phyloP scores from a whole-genome alignment of 2,797 vertebrate genomes.

The Picus viridis region DNA sequence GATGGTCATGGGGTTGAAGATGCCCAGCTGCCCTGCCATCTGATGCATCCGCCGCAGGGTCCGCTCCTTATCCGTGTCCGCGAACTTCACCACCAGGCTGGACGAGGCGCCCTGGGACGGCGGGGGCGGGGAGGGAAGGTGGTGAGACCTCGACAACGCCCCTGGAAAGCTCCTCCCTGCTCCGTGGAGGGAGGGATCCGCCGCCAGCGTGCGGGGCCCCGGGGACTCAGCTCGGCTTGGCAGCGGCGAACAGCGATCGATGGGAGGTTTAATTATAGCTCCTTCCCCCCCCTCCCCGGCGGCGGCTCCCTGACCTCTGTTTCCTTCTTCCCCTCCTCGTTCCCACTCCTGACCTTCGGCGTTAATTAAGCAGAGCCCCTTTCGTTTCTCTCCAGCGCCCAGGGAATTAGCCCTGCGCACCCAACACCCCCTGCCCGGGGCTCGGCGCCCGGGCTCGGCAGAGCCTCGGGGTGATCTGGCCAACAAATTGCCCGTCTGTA shows the following conservation, averaged over 20 bases:
- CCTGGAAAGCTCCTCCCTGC: accelerated
- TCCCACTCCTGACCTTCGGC: conserved; percentile 25
- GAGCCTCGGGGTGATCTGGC: not conserved
- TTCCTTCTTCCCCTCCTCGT: not conserved
- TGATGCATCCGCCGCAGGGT: conserved; percentile 96
- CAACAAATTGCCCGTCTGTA: not conserved
- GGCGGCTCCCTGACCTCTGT: conserved; percentile 4
- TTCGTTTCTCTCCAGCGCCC: not conserved
- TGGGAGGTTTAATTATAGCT: conserved; percentile 47
- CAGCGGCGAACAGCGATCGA: not conserved
- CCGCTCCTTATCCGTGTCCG: conserved; percentile 94
- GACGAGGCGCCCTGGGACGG: conserved; percentile 89
- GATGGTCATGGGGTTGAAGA: conserved; percentile 95
- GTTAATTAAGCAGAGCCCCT: conserved; percentile 53
- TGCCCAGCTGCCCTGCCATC: conserved; percentile 96
- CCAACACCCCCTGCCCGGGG: not conserved
- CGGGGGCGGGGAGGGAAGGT: not conserved
- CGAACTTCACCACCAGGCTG: conserved; percentile 97
- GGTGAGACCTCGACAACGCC: not conserved
- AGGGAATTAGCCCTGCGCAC: not conserved
- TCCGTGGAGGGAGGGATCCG: accelerated
- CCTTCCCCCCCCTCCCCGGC: not conserved
- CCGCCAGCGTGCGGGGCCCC: not conserved
- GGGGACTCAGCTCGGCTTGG: not conserved
- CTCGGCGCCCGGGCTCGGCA: not conserved